Conservation (phyloP, 1,140 invertebrate genomes). For the Lasioglossum albipes region DNA sequence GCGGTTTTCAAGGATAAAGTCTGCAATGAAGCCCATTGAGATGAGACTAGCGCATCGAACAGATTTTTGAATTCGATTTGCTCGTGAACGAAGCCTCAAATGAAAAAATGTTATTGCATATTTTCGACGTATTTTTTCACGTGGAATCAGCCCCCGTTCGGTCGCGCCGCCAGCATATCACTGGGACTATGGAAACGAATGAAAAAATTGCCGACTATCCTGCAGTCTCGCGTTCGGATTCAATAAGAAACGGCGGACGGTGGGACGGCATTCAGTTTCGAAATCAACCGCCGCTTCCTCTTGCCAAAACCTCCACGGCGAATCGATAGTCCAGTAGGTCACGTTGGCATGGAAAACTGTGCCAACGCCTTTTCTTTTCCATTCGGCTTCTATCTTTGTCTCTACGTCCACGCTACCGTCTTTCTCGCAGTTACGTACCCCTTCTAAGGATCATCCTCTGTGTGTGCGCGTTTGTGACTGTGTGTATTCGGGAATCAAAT, state of each 20-base stretch:
- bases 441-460: constrained; percentile 19
- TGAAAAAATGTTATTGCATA: no score
- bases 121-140: no score
- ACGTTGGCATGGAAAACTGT: constrained; percentile 69
- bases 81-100: no score
- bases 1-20: no score
- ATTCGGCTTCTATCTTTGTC: constrained; percentile 52
- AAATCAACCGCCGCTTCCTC: constrained; percentile 58
- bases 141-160: no score
- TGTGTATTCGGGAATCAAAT: not conserved
- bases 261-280: constrained; percentile 45
- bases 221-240: constrained; percentile 34
- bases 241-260: constrained; percentile 40
- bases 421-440: constrained; percentile 9
- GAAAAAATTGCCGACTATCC: constrained; percentile 37
- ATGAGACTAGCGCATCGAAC: no score
- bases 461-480: no score
- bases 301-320: constrained; percentile 65
- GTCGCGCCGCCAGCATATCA: not conserved
- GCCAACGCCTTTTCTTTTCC: constrained; percentile 65
- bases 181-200: constrained; percentile 32
- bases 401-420: constrained; percentile 19
- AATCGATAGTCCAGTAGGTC: constrained; percentile 71
- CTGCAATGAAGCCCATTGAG: no score
- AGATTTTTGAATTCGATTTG: no score